These are phyloP conservation scores for Dolichomitus sp. DNA, from an alignment of 2,888 invertebrate genomes.

Conservation along the genomic window DNA sequence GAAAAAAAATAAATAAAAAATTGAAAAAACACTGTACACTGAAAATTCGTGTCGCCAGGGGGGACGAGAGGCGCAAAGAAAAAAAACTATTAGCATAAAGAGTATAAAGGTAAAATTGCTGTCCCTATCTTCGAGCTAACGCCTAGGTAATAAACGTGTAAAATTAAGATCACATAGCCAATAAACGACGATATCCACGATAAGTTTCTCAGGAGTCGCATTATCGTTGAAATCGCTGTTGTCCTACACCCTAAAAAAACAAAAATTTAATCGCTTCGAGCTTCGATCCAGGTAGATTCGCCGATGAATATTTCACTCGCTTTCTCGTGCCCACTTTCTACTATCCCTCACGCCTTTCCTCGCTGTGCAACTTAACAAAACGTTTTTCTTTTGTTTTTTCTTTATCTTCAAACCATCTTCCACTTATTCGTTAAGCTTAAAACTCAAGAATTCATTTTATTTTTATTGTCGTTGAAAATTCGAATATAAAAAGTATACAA, in stretches of 20 bases:
- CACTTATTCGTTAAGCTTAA: slow-evolving; percentile 18
- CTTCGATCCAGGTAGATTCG: slow-evolving; percentile 56
- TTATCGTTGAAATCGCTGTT: slow-evolving; percentile 30
- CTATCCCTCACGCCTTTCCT: background rate
- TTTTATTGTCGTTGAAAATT: slow-evolving; percentile 22
- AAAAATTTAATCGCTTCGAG: slow-evolving; percentile 43
- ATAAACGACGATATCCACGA: slow-evolving; percentile 50
- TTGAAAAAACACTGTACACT: slow-evolving; percentile 47
- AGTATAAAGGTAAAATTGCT: slow-evolving; percentile 59
- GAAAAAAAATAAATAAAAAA: background rate
- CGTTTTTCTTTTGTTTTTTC: background rate
- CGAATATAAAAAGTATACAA: slow-evolving; percentile 32
- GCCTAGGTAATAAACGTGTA: slow-evolving; percentile 49
- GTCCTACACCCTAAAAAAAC: slow-evolving; percentile 38
- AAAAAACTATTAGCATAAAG: slow-evolving; percentile 50
- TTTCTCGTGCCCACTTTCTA: slow-evolving; percentile 4
- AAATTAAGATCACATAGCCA: slow-evolving; percentile 67
- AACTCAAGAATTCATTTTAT: slow-evolving; percentile 21
- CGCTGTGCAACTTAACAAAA: slow-evolving; percentile 35
- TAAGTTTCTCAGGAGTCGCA: slow-evolving; percentile 13
- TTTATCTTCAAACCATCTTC: slow-evolving; percentile 12
- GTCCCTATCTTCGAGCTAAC: slow-evolving; percentile 50
- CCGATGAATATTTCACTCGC: slow-evolving; percentile 36
- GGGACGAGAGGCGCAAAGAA: slow-evolving; percentile 23
- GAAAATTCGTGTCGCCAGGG: slow-evolving; percentile 46